Percentiles rank a stretch among this genome's conserved stretches.
Conservation (phyloP, 1,140 invertebrate species). For the Atopsyche davidsoni region DNA sequence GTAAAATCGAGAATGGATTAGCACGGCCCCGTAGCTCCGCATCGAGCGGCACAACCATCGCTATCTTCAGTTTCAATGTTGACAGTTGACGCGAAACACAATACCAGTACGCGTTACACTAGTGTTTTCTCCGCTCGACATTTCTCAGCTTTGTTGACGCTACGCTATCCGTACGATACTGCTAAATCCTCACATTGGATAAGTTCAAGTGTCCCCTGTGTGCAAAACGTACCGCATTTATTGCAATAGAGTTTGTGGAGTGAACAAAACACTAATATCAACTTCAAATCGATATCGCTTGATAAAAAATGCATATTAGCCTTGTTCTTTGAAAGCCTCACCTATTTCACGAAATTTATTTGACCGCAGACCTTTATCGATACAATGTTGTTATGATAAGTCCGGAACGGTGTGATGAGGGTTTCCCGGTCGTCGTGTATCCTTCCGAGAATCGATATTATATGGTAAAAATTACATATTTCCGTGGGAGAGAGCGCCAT, state of each 20-base stretch:
- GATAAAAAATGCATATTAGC: conserved; percentile 6
- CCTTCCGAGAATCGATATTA: conserved; percentile 2
- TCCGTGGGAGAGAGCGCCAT: neutral
- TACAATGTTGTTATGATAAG: too few relatives aligned
- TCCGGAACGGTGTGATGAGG: neutral
- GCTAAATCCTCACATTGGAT: neutral
- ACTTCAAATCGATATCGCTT: conserved; percentile 3
- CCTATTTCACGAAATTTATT: conserved; percentile 2
- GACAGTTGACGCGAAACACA: neutral
- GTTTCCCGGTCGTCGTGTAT: neutral
- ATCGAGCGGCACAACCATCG: neutral
- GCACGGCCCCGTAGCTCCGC: neutral
- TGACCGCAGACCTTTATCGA: too few relatives aligned
- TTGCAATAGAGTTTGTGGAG: too few relatives aligned
- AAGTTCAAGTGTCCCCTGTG: neutral
- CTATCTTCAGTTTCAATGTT: neutral
- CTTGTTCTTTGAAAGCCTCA: conserved; percentile 2
- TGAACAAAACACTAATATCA: too few relatives aligned
- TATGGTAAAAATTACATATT: conserved; percentile 1
- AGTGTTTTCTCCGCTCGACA: neutral
- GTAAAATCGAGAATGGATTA: conserved; percentile 1
- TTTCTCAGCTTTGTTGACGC: neutral
- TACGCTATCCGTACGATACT: neutral
- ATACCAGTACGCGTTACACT: neutral
- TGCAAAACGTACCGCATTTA: too few relatives aligned